phyloP scores from a whole-genome alignment of 2,888 invertebrate species.

The Cephus pulcher region DNA sequence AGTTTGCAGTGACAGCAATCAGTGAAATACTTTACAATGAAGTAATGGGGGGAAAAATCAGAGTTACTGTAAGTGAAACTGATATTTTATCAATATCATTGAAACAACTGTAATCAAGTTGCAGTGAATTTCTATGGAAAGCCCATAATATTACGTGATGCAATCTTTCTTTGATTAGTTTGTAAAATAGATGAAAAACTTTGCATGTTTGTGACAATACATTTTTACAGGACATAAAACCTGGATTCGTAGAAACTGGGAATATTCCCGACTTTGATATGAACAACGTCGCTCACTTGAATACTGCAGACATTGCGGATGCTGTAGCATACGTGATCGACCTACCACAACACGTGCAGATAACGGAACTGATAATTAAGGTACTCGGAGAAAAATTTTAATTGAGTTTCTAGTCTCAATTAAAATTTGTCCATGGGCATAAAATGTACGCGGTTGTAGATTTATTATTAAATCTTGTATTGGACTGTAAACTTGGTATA shows the following conservation, averaged over 20 bases:
- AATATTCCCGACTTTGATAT: constrained; percentile 45
- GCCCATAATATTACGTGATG: background rate
- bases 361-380: constrained; percentile 41
- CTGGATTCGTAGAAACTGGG: constrained; percentile 72
- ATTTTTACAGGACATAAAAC: constrained; percentile 71
- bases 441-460: no score
- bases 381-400: constrained; percentile 31
- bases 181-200: background rate
- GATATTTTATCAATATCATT: background rate
- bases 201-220: background rate
- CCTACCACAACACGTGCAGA: constrained; percentile 57
- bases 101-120: no score
- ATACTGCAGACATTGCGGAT: constrained; percentile 63
- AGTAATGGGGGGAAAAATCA: constrained; percentile 57
- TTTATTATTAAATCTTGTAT: no score
- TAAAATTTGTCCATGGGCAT: no score
- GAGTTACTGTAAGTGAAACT: constrained; percentile 38
- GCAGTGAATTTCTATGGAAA: no score
- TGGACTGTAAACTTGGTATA: no score
- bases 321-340: constrained; percentile 60
- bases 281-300: constrained; percentile 29
- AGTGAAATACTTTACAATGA: constrained; percentile 71
- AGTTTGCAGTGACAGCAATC: constrained; percentile 71
- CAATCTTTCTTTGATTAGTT: constrained; percentile 6
- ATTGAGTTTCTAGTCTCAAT: background rate